These are phyloP conservation scores for Liasis olivaceus DNA, from an alignment of 2,797 vertebrate species.

Conservation along the genomic window DNA sequence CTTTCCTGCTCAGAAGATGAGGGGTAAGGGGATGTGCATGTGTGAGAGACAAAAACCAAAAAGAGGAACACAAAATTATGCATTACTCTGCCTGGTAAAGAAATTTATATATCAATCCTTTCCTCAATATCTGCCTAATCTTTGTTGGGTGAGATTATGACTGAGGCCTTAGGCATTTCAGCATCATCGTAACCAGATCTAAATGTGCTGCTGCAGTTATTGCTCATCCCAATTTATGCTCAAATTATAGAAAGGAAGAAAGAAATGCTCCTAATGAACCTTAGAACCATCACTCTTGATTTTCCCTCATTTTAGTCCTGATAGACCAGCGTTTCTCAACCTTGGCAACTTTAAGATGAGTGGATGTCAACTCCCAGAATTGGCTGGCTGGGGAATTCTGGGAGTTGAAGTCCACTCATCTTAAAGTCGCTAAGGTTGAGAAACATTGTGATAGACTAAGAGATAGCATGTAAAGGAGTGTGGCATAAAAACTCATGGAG, in stretches of 20 bases:
- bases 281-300: background rate
- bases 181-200: background rate
- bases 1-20: background rate
- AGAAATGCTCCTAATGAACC: background rate
- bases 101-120: background rate
- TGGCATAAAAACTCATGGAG: background rate
- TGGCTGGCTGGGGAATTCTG: too few relatives aligned
- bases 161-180: background rate
- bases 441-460: background rate
- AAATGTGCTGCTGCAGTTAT: background rate
- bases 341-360: background rate
- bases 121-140: background rate
- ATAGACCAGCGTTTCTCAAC: background rate
- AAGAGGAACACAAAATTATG: background rate
- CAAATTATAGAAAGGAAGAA: background rate
- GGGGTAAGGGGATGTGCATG: background rate
- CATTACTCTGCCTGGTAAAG: background rate
- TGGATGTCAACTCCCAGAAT: background rate
- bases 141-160: background rate
- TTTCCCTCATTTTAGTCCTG: background rate
- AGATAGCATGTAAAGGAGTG: background rate
- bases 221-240: background rate
- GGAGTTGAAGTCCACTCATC: too few relatives aligned
- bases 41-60: background rate
- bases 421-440: too few relatives aligned